These are phyloP conservation scores for Maccullochella peelii DNA, from an alignment of 2,113 vertebrate species.

Conservation along the genomic window DNA sequence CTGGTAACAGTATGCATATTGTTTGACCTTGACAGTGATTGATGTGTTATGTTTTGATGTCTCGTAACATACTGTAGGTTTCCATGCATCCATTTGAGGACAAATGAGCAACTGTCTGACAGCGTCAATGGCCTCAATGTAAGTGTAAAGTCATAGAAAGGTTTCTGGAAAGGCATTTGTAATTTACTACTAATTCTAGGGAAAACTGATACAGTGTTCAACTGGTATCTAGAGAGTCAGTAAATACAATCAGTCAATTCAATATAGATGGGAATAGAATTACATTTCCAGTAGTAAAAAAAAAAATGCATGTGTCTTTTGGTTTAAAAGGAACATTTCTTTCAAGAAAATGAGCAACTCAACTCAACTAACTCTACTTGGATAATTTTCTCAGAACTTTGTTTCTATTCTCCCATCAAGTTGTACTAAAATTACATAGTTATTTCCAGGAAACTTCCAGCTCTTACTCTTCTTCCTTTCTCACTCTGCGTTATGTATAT, in stretches of 20 bases:
- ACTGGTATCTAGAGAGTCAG: not conserved
- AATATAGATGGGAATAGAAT: not conserved
- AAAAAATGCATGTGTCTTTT: not conserved
- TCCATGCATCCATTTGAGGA: not conserved
- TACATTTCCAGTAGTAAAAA: not conserved
- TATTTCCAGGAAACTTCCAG: not conserved
- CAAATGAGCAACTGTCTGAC: not conserved
- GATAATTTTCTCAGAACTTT: not conserved
- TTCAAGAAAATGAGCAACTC: not conserved
- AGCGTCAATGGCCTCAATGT: not conserved
- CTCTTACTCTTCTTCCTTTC: not conserved
- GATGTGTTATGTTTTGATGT: slow-evolving; percentile 32
- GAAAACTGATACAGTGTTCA: not conserved
- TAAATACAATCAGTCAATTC: not conserved
- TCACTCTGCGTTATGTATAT: slow-evolving; percentile 26
- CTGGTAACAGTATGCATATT: not conserved
- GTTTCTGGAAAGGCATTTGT: not conserved
- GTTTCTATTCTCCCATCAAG: not conserved
- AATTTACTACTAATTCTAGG: not conserved
- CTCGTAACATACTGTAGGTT: not conserved
- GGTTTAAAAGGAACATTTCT: not conserved
- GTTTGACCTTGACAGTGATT: slow-evolving; percentile 51
- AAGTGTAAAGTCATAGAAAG: not conserved
- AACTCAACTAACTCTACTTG: not conserved
- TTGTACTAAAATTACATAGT: not conserved